Conservation (phyloP, 2,797 vertebrate genomes). For the Vipera latastei region DNA sequence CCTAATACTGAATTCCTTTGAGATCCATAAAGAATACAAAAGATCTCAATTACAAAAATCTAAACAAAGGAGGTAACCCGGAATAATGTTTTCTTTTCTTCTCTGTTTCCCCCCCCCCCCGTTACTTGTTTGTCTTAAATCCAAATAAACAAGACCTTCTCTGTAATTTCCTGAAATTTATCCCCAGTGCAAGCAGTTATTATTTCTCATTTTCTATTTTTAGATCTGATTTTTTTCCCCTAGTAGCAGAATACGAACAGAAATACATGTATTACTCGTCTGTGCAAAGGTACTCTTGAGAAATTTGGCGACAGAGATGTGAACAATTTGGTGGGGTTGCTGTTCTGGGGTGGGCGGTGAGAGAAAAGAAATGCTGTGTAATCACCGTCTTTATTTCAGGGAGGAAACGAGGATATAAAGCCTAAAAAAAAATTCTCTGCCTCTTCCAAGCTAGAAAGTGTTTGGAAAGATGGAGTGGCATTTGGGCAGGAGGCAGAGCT, state of each 20-base stretch:
- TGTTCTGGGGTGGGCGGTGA: not conserved
- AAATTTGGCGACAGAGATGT: not conserved
- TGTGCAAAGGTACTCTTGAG: not conserved
- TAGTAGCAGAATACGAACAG: slow-evolving; percentile 4
- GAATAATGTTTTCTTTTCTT: not conserved
- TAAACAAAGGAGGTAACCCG: not conserved
- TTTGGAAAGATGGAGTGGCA: not conserved
- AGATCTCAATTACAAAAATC: not conserved
- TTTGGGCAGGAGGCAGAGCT: not conserved
- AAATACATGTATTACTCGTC: not conserved
- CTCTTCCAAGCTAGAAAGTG: not conserved
- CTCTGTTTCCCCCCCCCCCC: not conserved
- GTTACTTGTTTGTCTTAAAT: not conserved
- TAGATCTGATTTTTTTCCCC: not conserved
- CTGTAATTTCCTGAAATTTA: not conserved
- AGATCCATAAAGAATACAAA: not conserved
- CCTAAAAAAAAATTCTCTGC: not conserved
- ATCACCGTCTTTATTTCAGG: not conserved
- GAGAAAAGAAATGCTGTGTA: not conserved
- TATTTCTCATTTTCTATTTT: not conserved
- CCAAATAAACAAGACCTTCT: not conserved
- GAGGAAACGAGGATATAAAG: not conserved
- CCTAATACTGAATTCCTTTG: not conserved
- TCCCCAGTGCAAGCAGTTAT: not conserved
- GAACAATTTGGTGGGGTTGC: not conserved